A percentile compares a stretch with the other conserved stretches of the same genome.
These are phyloP conservation scores for Trichonephila clavipes DNA, from an alignment of 1,140 invertebrate species.

Conservation along the genomic window DNA sequence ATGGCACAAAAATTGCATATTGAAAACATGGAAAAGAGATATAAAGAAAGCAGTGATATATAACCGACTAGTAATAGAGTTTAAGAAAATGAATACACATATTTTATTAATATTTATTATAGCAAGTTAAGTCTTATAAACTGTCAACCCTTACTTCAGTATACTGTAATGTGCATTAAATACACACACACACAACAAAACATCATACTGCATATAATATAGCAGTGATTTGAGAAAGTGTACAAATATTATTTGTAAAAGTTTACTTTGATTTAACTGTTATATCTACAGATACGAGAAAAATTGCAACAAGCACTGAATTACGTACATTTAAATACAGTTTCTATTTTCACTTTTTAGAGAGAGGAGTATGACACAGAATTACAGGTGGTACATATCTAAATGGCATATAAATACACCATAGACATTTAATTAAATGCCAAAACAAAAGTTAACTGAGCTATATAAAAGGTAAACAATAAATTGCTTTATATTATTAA, in stretches of 20 bases:
- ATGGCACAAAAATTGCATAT: slow-evolving; percentile 31
- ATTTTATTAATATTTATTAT: not conserved
- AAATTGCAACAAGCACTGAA: not conserved
- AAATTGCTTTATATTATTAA: not conserved
- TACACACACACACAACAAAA: not conserved
- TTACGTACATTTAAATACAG: not conserved
- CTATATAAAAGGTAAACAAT: not conserved
- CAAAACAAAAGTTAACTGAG: not conserved
- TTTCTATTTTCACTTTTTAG: not conserved
- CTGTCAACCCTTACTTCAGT: not conserved
- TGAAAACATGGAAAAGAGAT: not conserved
- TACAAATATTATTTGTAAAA: not conserved
- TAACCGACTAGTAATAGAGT: slow-evolving; percentile 16
- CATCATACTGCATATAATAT: not conserved
- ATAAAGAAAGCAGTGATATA: slow-evolving; percentile 14
- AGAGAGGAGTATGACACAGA: not conserved
- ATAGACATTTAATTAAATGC: not conserved
- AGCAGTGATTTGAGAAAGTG: not conserved
- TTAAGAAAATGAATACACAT: not conserved
- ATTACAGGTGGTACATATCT: not conserved
- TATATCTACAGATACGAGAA: not conserved
- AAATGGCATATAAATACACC: not conserved
- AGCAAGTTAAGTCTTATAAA: not conserved
- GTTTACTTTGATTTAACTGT: slow-evolving; percentile 2
- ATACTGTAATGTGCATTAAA: not conserved